Percentiles rank a stretch among this genome's conserved stretches.
These are phyloP conservation scores for Sicus ferrugineus DNA, from an alignment of 2,888 invertebrate genomes.

Conservation along the genomic window DNA sequence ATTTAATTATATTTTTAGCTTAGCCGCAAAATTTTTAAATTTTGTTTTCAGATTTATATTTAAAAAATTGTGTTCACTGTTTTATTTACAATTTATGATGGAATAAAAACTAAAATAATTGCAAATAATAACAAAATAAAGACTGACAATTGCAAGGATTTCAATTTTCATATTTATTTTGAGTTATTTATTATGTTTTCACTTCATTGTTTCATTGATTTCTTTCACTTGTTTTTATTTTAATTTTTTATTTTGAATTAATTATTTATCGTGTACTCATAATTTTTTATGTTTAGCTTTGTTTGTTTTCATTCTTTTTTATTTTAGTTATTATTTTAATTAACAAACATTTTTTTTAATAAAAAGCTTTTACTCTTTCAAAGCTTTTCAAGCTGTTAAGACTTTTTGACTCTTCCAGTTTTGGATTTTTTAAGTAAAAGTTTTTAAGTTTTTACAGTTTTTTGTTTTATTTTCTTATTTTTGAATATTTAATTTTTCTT, in stretches of 20 bases:
- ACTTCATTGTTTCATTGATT: no score
- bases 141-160: no score
- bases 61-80: no score
- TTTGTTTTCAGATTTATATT: no score
- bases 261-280: neutral
- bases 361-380: neutral
- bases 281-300: slow-evolving; percentile 24
- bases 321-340: slow-evolving; percentile 20
- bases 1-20: no score
- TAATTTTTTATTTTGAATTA: neutral
- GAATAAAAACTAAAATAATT: neutral
- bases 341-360: slow-evolving; percentile 24
- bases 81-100: slow-evolving; percentile 1
- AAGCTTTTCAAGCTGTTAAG: neutral
- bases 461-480: slow-evolving; percentile 13
- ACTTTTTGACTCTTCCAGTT: neutral
- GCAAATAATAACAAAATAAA: neutral
- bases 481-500: slow-evolving; percentile 10
- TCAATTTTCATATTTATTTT: no score
- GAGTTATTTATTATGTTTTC: no score
- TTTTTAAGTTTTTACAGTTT: slow-evolving; percentile 8
- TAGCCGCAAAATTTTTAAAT: no score
- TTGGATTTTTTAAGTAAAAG: neutral
- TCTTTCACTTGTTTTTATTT: neutral
- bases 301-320: slow-evolving; percentile 33